Conservation (phyloP, 2,888 invertebrate genomes). For the Drosophila mettleri region DNA sequence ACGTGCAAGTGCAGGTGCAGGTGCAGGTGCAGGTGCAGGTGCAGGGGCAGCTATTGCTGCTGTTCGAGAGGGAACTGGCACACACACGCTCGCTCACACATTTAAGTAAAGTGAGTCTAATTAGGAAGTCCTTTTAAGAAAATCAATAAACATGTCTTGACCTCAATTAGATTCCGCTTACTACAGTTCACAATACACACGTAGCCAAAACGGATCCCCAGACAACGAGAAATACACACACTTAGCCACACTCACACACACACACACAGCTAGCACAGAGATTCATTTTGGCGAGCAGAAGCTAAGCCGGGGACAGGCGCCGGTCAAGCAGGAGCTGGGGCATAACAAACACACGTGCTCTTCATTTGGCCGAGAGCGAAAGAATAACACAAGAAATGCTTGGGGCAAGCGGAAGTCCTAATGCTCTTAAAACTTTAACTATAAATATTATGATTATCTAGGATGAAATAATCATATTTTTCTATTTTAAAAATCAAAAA, state of each 20-base stretch:
- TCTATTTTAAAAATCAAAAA: too few relatives aligned
- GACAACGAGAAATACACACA: slow-evolving; percentile 61
- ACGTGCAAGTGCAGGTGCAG: slow-evolving; percentile 7
- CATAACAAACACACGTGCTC: slow-evolving; percentile 68
- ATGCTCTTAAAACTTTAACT: slow-evolving; percentile 6
- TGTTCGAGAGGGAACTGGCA: slow-evolving; percentile 9
- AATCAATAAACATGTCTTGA: slow-evolving; percentile 83
- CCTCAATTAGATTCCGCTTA: slow-evolving; percentile 82
- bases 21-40: slow-evolving; percentile 8
- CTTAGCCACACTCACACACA: slow-evolving; percentile 43
- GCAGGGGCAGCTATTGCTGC: slow-evolving; percentile 5
- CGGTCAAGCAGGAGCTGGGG: not conserved
- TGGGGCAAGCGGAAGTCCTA: not conserved
- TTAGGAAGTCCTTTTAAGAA: slow-evolving; percentile 81
- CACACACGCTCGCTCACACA: not conserved
- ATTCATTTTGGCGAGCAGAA: slow-evolving; percentile 45
- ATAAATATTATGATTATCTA: not conserved
- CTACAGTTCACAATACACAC: slow-evolving; percentile 76
- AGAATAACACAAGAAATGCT: slow-evolving; percentile 23
- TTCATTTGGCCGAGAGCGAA: slow-evolving; percentile 64
- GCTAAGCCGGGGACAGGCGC: not conserved
- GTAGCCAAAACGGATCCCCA: slow-evolving; percentile 63
- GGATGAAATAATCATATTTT: too few relatives aligned
- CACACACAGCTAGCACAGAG: slow-evolving; percentile 24
- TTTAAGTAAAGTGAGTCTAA: slow-evolving; percentile 76